These are phyloP conservation scores for Drosophila mauritiana DNA, from an alignment of 1,140 invertebrate genomes.

Conservation along the genomic window DNA sequence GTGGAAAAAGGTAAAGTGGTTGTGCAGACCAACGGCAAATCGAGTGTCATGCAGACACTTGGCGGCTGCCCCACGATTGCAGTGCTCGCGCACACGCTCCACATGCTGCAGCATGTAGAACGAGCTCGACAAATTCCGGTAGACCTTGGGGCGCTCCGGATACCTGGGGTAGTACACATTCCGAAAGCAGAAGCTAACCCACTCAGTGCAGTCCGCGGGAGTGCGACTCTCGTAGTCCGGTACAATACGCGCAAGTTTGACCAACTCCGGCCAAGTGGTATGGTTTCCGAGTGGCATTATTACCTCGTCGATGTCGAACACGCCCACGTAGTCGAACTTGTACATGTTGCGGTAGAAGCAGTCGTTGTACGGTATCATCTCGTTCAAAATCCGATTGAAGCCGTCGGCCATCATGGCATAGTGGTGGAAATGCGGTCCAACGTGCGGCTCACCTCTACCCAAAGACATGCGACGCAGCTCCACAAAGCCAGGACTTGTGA, in stretches of 20 bases:
- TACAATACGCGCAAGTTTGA: slow-evolving; percentile 38
- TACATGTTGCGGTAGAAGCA: slow-evolving; percentile 92
- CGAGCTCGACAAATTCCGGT: slow-evolving; percentile 53
- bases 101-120: slow-evolving; percentile 81
- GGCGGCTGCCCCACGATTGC: slow-evolving; percentile 43
- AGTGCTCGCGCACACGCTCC: slow-evolving; percentile 57
- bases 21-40: slow-evolving; percentile 56
- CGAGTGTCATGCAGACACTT: slow-evolving; percentile 71
- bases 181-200: slow-evolving; percentile 69
- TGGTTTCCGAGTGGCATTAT: slow-evolving; percentile 87
- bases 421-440: slow-evolving; percentile 87
- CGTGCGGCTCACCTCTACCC: slow-evolving; percentile 86
- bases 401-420: slow-evolving; percentile 79
- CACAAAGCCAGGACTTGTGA: slow-evolving; percentile 77
- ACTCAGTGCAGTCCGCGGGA: slow-evolving; percentile 23
- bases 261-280: slow-evolving; percentile 85
- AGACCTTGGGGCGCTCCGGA: slow-evolving; percentile 54
- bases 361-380: slow-evolving; percentile 93
- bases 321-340: slow-evolving; percentile 90
- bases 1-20: slow-evolving; percentile 61
- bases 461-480: slow-evolving; percentile 89
- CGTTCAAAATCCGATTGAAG: slow-evolving; percentile 87
- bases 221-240: slow-evolving; percentile 46
- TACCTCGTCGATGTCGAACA: slow-evolving; percentile 92
- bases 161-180: slow-evolving; percentile 68